Conservation (phyloP, 1,140 invertebrate genomes). For the Drosophila nikananu region DNA sequence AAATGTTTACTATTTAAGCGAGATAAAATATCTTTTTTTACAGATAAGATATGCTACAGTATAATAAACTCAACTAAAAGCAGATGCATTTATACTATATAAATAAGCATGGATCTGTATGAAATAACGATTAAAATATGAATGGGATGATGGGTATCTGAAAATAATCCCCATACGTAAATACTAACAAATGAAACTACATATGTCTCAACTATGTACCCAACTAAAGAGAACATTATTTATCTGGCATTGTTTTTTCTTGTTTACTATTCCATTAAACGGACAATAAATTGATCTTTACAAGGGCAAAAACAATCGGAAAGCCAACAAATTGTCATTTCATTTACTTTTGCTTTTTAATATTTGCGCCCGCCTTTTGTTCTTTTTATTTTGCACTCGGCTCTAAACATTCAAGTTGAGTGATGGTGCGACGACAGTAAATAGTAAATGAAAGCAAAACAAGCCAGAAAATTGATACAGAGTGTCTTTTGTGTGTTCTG, state of each 20-base stretch:
- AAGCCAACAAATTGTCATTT: constrained; percentile 29
- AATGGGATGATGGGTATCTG: not conserved
- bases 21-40: constrained; percentile 11
- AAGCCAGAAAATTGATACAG: constrained; percentile 66
- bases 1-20: constrained; percentile 11
- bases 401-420: constrained; percentile 36
- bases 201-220: not conserved
- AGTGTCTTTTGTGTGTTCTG: constrained; percentile 40
- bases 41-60: constrained; percentile 7
- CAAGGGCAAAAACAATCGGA: constrained; percentile 16
- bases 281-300: constrained; percentile 23
- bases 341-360: constrained; percentile 25
- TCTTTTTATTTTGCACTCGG: constrained; percentile 18
- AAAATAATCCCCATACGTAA: not conserved
- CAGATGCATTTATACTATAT: not conserved
- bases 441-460: constrained; percentile 66
- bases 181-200: not conserved
- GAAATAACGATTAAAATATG: not conserved
- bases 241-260: not conserved
- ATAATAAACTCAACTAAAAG: not conserved
- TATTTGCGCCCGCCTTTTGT: constrained; percentile 20
- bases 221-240: not conserved
- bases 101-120: not conserved
- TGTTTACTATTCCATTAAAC: not conserved
- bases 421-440: constrained; percentile 45